Evolutionary conservation across 2,797 vertebrate species (phyloP).

Genomic region (Masticophis lateralis): DNA sequence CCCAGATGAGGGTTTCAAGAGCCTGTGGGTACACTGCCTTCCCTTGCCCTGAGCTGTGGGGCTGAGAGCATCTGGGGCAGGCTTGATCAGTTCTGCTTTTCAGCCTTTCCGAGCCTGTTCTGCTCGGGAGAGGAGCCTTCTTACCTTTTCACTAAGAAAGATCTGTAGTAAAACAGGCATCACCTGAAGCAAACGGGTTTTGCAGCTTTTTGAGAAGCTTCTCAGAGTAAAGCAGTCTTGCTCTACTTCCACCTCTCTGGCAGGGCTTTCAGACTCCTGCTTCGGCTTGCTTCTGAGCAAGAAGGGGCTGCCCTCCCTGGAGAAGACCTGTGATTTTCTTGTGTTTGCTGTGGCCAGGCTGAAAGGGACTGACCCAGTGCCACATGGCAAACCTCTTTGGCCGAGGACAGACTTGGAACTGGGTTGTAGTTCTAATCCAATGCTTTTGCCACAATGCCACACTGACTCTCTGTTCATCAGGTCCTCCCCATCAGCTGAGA

Average conservation of each 20-base stretch:
- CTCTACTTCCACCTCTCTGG: not conserved
- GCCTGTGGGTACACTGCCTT: fast-evolving
- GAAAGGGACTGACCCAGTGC: not conserved
- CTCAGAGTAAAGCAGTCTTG: not conserved
- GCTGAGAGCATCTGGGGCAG: not conserved
- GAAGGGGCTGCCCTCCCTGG: not conserved
- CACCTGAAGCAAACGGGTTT: not conserved
- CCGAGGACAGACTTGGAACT: not conserved
- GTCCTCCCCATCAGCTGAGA: not conserved
- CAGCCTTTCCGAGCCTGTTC: not conserved
- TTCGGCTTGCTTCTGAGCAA: no score
- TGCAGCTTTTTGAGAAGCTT: not conserved
- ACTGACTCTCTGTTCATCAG: not conserved
- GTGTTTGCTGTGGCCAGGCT: not conserved
- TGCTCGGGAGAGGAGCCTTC: not conserved
- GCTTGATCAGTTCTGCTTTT: not conserved
- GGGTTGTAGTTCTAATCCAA: not conserved
- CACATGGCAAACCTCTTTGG: not conserved
- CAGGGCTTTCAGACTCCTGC: no score
- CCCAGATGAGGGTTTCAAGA: not conserved
- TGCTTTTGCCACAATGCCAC: not conserved
- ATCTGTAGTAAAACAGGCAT: not conserved
- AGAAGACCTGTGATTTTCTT: not conserved
- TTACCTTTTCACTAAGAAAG: not conserved
- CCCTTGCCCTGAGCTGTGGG: not conserved